Evolutionary conservation across 2,113 vertebrate species (phyloP), one percentile per base, ranked within the genome.

Genomic region (Furnarius figulus): DNA sequence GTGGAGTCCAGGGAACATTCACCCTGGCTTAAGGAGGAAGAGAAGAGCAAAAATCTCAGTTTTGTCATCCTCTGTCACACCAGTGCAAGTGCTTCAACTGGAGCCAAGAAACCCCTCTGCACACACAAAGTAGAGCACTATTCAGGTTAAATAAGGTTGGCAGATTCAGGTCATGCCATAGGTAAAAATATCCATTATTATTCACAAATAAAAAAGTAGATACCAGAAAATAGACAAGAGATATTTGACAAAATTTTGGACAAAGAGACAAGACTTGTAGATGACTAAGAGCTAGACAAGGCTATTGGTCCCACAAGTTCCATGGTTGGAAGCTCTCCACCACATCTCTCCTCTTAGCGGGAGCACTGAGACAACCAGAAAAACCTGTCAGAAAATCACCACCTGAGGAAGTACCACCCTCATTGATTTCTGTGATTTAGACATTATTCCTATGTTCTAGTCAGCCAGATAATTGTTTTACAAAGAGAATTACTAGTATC

Each of bases 401-500:
- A 76, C 67, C 31, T 74, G 65, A 55, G 46, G 68, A 86, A 84
- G 44, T 40, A 61, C 62, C 52, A 84, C 18, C 28, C 12, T 78
- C 56, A 72, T n/a, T 58, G 9, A 79, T 85, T 70, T 74, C 55
- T 86, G 58, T 77, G 31, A 75, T 88, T 77, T 84, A 66, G 49
- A 75, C 67, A 84, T 88, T 92, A 86, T 65, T 88, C 40, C 46
- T 65, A 27, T 71, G 31, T 35, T 76, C 42, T 61, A 90, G 59
- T 61, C 76, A 93, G 76, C 19, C 40, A 84, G 76, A 89, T 87
- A 91, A 90, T 75, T n/a, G 25, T 74, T 86, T 92, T 78, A 85
- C 71, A 81, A 87, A 92, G 90, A 89, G 95, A 75, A 90, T 77
- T 88, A 88, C 2, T 6, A 68, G 76, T 68, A 94, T 92, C 83